Evolutionary conservation across 2,797 vertebrate genomes (phyloP).

Genomic region (Neoniphon sammara): DNA sequence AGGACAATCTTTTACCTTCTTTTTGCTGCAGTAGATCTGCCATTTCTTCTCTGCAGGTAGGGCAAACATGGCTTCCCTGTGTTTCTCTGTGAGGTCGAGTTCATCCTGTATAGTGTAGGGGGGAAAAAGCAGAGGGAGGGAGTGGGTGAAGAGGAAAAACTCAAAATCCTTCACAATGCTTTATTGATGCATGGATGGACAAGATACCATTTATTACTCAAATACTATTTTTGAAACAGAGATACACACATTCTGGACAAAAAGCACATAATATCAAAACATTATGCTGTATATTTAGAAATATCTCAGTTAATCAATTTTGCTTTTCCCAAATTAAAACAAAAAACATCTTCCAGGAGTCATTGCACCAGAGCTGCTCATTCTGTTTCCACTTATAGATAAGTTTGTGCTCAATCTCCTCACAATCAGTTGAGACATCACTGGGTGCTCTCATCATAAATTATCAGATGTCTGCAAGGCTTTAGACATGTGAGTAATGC

Average conservation of each 20-base stretch:
- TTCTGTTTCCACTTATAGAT: constrained; percentile 28
- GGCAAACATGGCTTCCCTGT: constrained; percentile 99
- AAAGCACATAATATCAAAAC: background rate
- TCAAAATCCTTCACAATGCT: constrained; percentile 19
- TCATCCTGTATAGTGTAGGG: constrained; percentile 87
- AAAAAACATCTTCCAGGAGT: constrained; percentile 43
- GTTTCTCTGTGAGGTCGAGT: constrained; percentile 98
- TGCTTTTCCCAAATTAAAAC: constrained; percentile 22
- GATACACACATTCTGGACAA: background rate
- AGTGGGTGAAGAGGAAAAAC: background rate
- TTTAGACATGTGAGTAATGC: constrained; percentile 60
- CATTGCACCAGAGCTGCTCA: constrained; percentile 17
- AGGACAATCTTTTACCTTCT: constrained; percentile 88
- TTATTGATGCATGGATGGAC: constrained; percentile 3
- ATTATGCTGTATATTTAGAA: constrained; percentile 16
- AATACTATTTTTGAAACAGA: background rate
- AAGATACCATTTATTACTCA: background rate
- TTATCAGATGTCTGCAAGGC: constrained; percentile 61
- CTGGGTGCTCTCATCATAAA: constrained; percentile 42
- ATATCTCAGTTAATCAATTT: constrained; percentile 46
- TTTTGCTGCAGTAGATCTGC: constrained; percentile 99
- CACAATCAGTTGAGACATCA: constrained; percentile 28
- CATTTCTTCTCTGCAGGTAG: constrained; percentile 99
- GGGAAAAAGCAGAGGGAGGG: constrained; percentile 14
- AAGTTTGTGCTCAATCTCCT: constrained; percentile 14